Evolutionary conservation across 2,113 vertebrate species (phyloP).

Genomic region (Datnioides undecimradiatus): DNA sequence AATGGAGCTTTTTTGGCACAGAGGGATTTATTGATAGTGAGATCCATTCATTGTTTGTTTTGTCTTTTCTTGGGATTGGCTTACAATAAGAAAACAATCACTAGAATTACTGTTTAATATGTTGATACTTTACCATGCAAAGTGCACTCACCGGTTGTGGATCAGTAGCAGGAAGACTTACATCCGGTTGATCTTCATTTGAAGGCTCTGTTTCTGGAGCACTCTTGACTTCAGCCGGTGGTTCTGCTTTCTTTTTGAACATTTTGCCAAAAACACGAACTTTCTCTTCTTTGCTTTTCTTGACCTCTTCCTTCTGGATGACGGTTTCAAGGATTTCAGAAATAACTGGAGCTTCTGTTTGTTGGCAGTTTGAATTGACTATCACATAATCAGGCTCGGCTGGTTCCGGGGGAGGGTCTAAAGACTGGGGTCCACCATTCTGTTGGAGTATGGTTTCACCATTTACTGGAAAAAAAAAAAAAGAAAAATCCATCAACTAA

Average conservation of each 20-base stretch:
- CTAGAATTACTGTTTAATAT: background rate
- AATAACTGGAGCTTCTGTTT: background rate
- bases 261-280: conserved; percentile 44
- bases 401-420: conserved; percentile 62
- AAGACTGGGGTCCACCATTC: conserved; percentile 76
- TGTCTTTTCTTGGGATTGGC: background rate
- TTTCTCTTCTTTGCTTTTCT: conserved; percentile 45
- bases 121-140: background rate
- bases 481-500: background rate
- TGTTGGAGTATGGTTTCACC: conserved; percentile 58
- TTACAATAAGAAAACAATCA: background rate
- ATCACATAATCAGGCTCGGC: background rate
- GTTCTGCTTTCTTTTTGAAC: conserved; percentile 61
- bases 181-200: conserved; percentile 38
- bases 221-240: background rate
- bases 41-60: background rate
- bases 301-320: conserved; percentile 18
- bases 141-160: conserved; percentile 54
- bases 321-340: conserved; percentile 8
- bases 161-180: conserved; percentile 10
- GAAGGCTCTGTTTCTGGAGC: conserved; percentile 11
- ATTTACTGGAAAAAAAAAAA: conserved; percentile 76
- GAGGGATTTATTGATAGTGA: background rate
- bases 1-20: background rate
- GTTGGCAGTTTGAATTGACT: background rate